Percentiles rank a stretch among this genome's conserved stretches.
Conservation (phyloP, 2,888 invertebrate species). For the Lysandra bellargus region DNA sequence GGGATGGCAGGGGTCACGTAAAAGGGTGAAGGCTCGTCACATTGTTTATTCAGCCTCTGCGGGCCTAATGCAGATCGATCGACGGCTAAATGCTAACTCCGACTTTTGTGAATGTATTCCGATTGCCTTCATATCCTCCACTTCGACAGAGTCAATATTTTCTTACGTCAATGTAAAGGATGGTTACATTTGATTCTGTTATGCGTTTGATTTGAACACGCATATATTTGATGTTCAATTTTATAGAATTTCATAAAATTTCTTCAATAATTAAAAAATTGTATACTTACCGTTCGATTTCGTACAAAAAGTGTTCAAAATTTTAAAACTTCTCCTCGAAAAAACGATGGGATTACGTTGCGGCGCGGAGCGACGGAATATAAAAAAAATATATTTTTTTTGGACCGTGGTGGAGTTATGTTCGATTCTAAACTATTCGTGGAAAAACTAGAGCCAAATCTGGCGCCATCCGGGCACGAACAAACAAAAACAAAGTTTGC, state of each 20-base stretch:
- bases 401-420: not conserved
- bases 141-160: conserved; percentile 14
- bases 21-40: conserved; percentile 73
- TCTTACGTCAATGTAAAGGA: not conserved
- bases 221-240: not conserved
- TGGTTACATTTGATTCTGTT: not conserved
- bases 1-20: conserved; percentile 67
- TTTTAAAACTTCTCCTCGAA: not conserved
- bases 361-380: conserved; percentile 2
- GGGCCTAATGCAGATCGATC: conserved; percentile 73
- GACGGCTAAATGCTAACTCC: conserved; percentile 34
- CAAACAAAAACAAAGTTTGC: conserved; percentile 25
- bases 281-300: not conserved
- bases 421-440: conserved; percentile 26
- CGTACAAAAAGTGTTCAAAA: not conserved
- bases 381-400: conserved; percentile 25
- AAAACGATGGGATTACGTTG: conserved; percentile 10
- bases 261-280: not conserved
- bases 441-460: conserved; percentile 26
- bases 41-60: conserved; percentile 76
- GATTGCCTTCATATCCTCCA: conserved; percentile 32
- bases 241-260: not conserved
- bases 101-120: conserved; percentile 25
- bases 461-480: conserved; percentile 2
- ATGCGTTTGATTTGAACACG: not conserved